phyloP scores from a whole-genome alignment of 2,888 invertebrate genomes.

The Pristionchus entomophagus region DNA sequence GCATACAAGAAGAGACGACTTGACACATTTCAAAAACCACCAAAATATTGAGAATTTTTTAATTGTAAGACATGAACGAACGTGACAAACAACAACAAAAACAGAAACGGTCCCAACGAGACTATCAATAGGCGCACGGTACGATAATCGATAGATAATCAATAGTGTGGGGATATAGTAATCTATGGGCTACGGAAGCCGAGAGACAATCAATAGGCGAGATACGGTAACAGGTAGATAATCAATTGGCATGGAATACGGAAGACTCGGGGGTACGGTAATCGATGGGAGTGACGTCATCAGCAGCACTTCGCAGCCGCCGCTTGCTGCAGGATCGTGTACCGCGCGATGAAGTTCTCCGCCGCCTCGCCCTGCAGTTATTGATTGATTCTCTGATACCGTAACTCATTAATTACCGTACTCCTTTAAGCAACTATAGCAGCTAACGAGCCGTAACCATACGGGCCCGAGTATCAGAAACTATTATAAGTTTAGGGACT shows the following conservation, averaged over 20 bases:
- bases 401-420: background rate
- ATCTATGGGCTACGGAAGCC: too few species aligned
- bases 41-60: background rate
- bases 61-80: background rate
- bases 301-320: constrained; percentile 21
- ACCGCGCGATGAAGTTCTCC: constrained; percentile 33
- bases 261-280: too few species aligned
- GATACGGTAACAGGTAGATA: too few species aligned
- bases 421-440: background rate
- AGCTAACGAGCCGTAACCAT: too few species aligned
- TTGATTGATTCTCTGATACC: background rate
- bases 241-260: too few species aligned
- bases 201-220: too few species aligned
- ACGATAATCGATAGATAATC: too few species aligned
- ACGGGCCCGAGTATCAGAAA: too few species aligned
- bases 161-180: too few species aligned
- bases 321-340: constrained; percentile 41
- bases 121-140: too few species aligned
- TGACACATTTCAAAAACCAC: background rate
- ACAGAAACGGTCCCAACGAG: background rate
- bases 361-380: background rate
- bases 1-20: constrained; percentile 18
- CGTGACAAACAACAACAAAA: background rate
- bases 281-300: background rate
- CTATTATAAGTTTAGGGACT: too few species aligned